A percentile compares a stretch with the other conserved stretches of the same genome.
phyloP scores from a whole-genome alignment of 2,888 invertebrate species.

The Sylvicola fuscatus region DNA sequence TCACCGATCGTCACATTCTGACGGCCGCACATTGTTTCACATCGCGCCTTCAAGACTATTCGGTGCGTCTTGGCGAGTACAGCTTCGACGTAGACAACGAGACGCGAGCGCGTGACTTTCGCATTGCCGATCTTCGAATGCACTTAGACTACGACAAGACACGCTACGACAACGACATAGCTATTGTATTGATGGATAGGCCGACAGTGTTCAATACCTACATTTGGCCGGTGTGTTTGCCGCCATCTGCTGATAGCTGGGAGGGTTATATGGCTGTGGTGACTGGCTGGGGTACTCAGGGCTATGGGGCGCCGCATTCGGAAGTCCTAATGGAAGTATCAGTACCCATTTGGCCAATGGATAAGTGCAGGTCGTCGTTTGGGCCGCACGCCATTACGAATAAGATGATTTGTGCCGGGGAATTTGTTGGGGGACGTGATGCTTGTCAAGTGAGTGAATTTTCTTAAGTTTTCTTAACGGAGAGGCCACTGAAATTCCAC shows the following conservation, averaged over 20 bases:
- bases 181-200: conserved; percentile 43
- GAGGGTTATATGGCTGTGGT: conserved; percentile 41
- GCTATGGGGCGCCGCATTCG: conserved; percentile 48
- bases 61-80: conserved; percentile 62
- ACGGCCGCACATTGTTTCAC: conserved; percentile 31
- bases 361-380: conserved; percentile 39
- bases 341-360: conserved; percentile 57
- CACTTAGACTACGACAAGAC: conserved; percentile 45
- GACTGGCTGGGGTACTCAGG: conserved; percentile 58
- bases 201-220: conserved; percentile 52
- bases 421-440: conserved; percentile 53
- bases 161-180: conserved; percentile 58
- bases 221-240: conserved; percentile 71
- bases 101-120: conserved; percentile 46
- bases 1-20: conserved; percentile 57
- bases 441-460: conserved; percentile 50
- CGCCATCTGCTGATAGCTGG: conserved; percentile 37
- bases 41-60: conserved; percentile 35
- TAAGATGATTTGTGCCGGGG: conserved; percentile 57
- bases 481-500: too few relatives aligned
- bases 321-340: conserved; percentile 52
- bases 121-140: conserved; percentile 38
- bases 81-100: conserved; percentile 46
- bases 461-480: too few relatives aligned
- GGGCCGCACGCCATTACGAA: conserved; percentile 39